Evolutionary conservation across 2,888 invertebrate species (phyloP).

Genomic region (Trichopoda pennipes): DNA sequence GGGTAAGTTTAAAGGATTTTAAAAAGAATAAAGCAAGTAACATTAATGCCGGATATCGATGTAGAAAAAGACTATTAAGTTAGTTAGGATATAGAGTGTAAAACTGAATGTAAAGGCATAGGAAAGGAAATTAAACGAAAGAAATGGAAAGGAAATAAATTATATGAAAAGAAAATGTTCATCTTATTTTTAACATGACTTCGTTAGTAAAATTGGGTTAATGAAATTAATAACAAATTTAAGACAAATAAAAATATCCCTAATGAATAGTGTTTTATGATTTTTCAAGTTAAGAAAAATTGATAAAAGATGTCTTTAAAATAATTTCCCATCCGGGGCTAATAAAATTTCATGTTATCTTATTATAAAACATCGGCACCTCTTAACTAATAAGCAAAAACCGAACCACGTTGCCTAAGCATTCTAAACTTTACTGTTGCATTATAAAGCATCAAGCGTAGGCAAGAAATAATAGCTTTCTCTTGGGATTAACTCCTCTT

Average conservation of each 20-base stretch:
- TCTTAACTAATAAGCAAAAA: no score
- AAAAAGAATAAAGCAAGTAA: neutral
- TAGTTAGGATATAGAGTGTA: neutral
- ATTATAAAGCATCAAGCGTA: no score
- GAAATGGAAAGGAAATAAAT: neutral
- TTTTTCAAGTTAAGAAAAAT: neutral
- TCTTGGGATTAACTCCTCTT: no score
- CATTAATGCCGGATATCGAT: constrained; percentile 48
- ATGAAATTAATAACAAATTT: neutral
- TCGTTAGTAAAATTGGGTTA: neutral
- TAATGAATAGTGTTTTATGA: no score
- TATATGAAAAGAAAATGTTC: neutral
- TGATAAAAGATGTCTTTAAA: no score
- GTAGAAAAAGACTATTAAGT: constrained; percentile 14
- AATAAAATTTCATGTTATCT: no score
- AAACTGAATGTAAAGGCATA: constrained; percentile 3
- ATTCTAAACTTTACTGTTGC: no score
- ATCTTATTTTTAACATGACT: neutral
- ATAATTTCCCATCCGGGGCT: no score
- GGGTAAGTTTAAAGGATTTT: neutral
- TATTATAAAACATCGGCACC: no score
- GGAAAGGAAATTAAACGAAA: constrained; percentile 30
- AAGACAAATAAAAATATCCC: neutral
- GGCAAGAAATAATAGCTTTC: no score
- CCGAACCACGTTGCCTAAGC: no score